Base-by-base conservation (phyloP, 2,888 invertebrate species). In the Stenolophus ochropezus region DNA sequence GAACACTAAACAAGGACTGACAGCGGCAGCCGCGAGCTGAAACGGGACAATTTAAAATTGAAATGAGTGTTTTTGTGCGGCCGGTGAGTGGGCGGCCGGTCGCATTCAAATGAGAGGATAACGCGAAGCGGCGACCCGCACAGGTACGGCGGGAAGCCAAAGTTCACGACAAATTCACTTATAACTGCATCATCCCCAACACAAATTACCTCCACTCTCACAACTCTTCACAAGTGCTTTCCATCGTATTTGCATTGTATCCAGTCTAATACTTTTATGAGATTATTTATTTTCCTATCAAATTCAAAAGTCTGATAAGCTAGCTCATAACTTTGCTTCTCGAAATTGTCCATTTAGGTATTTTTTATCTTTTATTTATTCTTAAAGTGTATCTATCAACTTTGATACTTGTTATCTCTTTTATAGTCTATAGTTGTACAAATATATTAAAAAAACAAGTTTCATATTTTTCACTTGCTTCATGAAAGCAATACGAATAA, bases 71-170 rank as follows among this genome's bases (percentile, higher is more conserved):
- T 56, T 56, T 21, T 56, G 56, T 56, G 56, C 3, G 2, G 56
- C 8, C 8, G 21, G 6, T 4, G 8, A 5, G 21, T 21, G 18
- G 56, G 4, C 21, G 56, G 21, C 56, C 21, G 56, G 20, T 56
- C 16, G 21, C 20, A 56, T 56, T 56, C 56, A 56, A 56, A 56
- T 56, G 56, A 56, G 18, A 20, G 56, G 56, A 56, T 56, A 56
- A 56, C 20, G 5, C 56, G 49, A 5, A 8, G 33, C 33, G 5
- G 20, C 8, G 20, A 16, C 5, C 21, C 21, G 8, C 56, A 21
- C 8, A 8, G 18, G 20, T 20, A 20, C 8, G 11, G 49, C 11
- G 8, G 56, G 56, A 53, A 18, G 18, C 11, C 56, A 16, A 56
- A 56, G 56, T 56, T 56, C 56, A 56, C 21, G 11, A 20, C 20